Conservation (phyloP, 2,113 vertebrate species). For the Glaucidium brasilianum region DNA sequence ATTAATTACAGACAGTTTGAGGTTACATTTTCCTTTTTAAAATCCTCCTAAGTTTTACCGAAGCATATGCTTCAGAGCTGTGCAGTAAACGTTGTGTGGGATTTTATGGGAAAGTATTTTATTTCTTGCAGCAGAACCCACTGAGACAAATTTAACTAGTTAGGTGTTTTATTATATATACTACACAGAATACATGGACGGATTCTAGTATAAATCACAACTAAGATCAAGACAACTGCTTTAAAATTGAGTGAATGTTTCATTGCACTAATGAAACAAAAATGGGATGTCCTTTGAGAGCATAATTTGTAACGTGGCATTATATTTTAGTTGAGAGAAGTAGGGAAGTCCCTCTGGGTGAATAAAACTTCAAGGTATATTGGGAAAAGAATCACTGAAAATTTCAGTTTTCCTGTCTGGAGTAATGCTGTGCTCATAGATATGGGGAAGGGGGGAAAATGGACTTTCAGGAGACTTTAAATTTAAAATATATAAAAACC, state of each 20-base stretch:
- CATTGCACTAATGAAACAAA: conserved; percentile 76
- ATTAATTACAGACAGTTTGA: background rate
- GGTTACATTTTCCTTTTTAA: background rate
- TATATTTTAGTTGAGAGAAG: conserved; percentile 62
- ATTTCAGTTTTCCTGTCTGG: background rate
- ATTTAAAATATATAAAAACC: background rate
- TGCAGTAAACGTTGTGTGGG: background rate
- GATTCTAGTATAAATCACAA: conserved; percentile 66
- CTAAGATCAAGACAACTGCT: conserved; percentile 64
- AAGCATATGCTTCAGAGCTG: background rate
- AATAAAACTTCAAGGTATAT: conserved; percentile 66
- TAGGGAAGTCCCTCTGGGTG: conserved; percentile 36
- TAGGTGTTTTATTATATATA: conserved; percentile 55
- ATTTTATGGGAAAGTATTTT: conserved; percentile 50
- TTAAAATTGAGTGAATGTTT: conserved; percentile 75
- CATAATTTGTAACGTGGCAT: conserved; percentile 68
- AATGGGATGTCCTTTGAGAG: conserved; percentile 63
- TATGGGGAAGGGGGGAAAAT: background rate
- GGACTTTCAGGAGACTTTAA: background rate
- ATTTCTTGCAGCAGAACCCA: conserved; percentile 14
- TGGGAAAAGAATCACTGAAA: conserved; percentile 37
- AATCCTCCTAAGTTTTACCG: background rate
- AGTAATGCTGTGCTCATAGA: background rate
- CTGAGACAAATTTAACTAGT: conserved; percentile 60
- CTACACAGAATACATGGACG: conserved; percentile 29